Evolutionary conservation across 92 coral and sea anemone species (phyloP).

Genomic region (Plumapathes pennacea): DNA sequence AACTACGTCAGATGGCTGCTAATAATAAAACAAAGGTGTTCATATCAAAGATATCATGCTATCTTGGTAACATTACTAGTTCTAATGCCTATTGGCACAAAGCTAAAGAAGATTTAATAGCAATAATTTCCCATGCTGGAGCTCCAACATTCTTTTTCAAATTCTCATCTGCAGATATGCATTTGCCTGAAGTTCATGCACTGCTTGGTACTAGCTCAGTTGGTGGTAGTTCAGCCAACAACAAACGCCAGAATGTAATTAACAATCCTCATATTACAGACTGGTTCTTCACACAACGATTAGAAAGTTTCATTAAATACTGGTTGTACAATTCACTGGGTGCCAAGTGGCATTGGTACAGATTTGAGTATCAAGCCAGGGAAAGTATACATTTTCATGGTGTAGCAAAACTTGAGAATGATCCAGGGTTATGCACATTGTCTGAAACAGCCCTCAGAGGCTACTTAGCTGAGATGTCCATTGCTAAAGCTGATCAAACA

Average conservation of each 20-base stretch:
- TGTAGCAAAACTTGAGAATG: conserved; percentile 51
- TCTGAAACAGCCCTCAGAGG: conserved; percentile 49
- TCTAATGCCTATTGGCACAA: conserved; percentile 68
- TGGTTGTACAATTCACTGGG: conserved; percentile 53
- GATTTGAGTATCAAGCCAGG: conserved; percentile 57
- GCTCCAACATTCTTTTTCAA: conserved; percentile 69
- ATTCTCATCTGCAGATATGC: conserved; percentile 71
- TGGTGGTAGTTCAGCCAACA: conserved; percentile 17
- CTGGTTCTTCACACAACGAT: conserved; percentile 61
- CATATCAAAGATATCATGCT: conserved; percentile 50
- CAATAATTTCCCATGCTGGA: conserved; percentile 53
- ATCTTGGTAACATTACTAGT: conserved; percentile 50
- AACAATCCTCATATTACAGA: conserved; percentile 64
- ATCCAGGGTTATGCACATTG: conserved; percentile 58
- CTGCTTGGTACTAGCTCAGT: conserved; percentile 37
- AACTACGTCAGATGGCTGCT: conserved; percentile 42
- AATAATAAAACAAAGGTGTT: conserved; percentile 23
- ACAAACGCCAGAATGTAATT: conserved; percentile 49
- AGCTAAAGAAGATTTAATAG: conserved; percentile 65
- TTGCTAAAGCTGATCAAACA: conserved; percentile 16
- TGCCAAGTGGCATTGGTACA: conserved; percentile 69
- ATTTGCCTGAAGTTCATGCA: conserved; percentile 65
- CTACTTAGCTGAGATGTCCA: conserved; percentile 32
- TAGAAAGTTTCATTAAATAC: conserved; percentile 57
- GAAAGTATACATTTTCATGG: conserved; percentile 49